Conservation (phyloP, 2,113 vertebrate genomes). For the Climacteris rufus region DNA sequence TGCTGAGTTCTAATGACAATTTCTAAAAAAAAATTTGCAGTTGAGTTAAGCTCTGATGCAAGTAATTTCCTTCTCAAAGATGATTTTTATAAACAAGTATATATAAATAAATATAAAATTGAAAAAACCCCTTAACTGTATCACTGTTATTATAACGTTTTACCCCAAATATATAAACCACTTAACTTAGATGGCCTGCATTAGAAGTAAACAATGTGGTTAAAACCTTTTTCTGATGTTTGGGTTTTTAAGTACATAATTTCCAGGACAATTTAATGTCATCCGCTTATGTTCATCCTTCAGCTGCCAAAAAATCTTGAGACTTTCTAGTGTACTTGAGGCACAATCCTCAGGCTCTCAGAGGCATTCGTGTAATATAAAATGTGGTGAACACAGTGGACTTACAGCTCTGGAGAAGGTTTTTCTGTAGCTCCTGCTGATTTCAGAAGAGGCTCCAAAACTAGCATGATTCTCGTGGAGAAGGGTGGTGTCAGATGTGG, state of each 20-base stretch:
- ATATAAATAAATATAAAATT: background rate
- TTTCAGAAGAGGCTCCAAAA: background rate
- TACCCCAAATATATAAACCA: background rate
- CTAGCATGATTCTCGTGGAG: fast-evolving
- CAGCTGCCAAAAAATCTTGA: background rate
- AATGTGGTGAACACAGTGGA: background rate
- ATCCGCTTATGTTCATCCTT: background rate
- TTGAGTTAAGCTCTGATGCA: background rate
- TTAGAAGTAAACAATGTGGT: background rate
- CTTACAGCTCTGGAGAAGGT: background rate
- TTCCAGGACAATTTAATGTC: background rate
- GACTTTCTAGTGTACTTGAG: background rate
- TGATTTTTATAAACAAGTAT: background rate
- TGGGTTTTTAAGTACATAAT: background rate
- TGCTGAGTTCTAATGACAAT: background rate
- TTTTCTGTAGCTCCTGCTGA: background rate
- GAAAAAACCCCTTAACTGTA: background rate
- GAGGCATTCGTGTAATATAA: background rate
- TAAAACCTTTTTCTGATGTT: background rate
- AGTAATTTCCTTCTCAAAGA: background rate
- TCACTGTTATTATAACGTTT: background rate
- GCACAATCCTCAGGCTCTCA: background rate
- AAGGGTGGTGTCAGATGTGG: background rate
- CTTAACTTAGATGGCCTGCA: background rate
- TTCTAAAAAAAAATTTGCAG: background rate